phyloP scores from a whole-genome alignment of 2,797 vertebrate genomes.

The Danio kyathit region DNA sequence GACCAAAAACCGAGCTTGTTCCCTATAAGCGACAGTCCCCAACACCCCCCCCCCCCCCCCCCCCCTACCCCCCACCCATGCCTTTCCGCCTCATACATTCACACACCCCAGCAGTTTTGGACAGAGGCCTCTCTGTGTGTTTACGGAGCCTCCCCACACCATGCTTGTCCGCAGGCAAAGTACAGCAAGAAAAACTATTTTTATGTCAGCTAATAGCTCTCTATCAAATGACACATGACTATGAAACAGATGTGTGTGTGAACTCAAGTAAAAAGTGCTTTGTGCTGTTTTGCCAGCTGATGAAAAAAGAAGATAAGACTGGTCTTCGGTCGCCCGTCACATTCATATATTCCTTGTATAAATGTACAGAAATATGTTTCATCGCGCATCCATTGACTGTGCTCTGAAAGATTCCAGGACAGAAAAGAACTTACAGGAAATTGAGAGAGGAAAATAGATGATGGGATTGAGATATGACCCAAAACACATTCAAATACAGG shows the following conservation, averaged over 20 bases:
- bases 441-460: neutral
- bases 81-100: conserved; percentile 3
- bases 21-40: neutral
- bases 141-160: conserved; percentile 33
- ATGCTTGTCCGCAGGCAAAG: conserved; percentile 53
- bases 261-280: conserved; percentile 26
- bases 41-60: too few relatives aligned
- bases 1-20: conserved; percentile 27
- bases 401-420: too few relatives aligned
- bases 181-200: conserved; percentile 60
- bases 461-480: neutral
- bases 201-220: conserved; percentile 55
- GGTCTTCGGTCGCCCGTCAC: too few relatives aligned
- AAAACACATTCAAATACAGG: too few relatives aligned
- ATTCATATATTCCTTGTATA: neutral
- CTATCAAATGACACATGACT: conserved; percentile 61
- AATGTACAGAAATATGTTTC: neutral
- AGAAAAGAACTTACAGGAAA: neutral
- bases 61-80: too few relatives aligned
- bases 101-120: conserved; percentile 26
- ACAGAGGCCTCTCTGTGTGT: conserved; percentile 47
- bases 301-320: neutral
- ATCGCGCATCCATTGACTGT: neutral
- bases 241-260: conserved; percentile 30
- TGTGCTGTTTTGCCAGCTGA: conserved; percentile 33